Conservation (phyloP, 2,888 invertebrate species). For the Metopia argyrocephala region DNA sequence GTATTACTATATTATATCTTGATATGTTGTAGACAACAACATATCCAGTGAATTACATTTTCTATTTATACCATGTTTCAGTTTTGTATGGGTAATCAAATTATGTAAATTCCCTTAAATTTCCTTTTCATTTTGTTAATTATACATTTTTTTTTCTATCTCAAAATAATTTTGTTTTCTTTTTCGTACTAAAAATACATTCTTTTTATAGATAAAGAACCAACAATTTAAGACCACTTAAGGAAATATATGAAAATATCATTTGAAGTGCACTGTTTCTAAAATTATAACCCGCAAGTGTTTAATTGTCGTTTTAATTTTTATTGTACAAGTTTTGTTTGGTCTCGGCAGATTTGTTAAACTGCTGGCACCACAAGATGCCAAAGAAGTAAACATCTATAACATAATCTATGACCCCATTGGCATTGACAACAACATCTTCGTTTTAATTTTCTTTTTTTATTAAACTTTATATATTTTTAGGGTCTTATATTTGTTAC, state of each 20-base stretch:
- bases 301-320: conserved; percentile 19
- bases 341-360: conserved; percentile 25
- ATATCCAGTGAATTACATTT: too few species aligned
- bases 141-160: neutral
- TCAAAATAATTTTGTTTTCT: neutral
- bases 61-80: too few species aligned
- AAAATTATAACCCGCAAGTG: conserved; percentile 52
- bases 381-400: conserved; percentile 41
- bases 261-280: conserved; percentile 2
- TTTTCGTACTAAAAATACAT: too few species aligned
- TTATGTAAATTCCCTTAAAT: neutral
- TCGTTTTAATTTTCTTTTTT: neutral
- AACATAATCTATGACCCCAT: conserved; percentile 55
- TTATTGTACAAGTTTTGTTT: neutral
- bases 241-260: neutral
- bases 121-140: neutral
- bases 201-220: neutral
- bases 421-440: neutral
- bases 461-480: conserved; percentile 36
- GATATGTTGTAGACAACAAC: too few species aligned
- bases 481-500: conserved; percentile 32
- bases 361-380: conserved; percentile 7
- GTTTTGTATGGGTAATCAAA: too few species aligned
- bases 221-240: neutral
- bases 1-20: too few species aligned